These are phyloP conservation scores for Dendroctonus valens DNA, from an alignment of 1,140 invertebrate genomes.

Conservation along the genomic window DNA sequence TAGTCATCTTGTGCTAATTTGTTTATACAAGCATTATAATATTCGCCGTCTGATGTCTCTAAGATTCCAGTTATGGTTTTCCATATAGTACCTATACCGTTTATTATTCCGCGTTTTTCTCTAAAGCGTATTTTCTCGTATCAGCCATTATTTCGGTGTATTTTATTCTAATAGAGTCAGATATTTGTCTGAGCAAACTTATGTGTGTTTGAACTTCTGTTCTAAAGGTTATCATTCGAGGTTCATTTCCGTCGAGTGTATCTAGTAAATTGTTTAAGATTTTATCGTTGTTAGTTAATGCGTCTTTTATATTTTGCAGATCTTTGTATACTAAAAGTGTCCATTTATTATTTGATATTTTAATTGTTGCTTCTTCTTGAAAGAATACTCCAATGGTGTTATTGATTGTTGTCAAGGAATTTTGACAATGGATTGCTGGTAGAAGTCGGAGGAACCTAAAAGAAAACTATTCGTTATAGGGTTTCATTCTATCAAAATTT, in stretches of 20 bases:
- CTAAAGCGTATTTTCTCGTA: slow-evolving; percentile 17
- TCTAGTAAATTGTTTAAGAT: slow-evolving; percentile 8
- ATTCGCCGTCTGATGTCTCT: slow-evolving; percentile 36
- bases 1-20: slow-evolving; percentile 30
- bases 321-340: slow-evolving; percentile 27
- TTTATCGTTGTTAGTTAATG: slow-evolving; percentile 20
- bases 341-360: slow-evolving; percentile 32
- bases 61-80: slow-evolving; percentile 36
- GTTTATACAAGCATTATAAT: slow-evolving; percentile 35
- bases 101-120: slow-evolving; percentile 30
- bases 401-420: slow-evolving; percentile 23
- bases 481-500: too few relatives aligned
- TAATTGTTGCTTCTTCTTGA: slow-evolving; percentile 14
- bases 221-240: slow-evolving; percentile 18
- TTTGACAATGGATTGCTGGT: slow-evolving; percentile 6
- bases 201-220: slow-evolving; percentile 17
- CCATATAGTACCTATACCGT: slow-evolving; percentile 30
- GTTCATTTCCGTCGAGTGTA: not conserved
- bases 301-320: slow-evolving; percentile 7
- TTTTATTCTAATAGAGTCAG: slow-evolving; percentile 7
- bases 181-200: slow-evolving; percentile 18
- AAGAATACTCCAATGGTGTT: too few relatives aligned
- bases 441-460: slow-evolving; percentile 19
- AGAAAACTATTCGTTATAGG: slow-evolving; percentile 7
- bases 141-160: slow-evolving; percentile 18